Evolutionary conservation across 1,140 invertebrate species (phyloP), one percentile per base, ranked within the genome.

Genomic region (Bathynomus jamesi): DNA sequence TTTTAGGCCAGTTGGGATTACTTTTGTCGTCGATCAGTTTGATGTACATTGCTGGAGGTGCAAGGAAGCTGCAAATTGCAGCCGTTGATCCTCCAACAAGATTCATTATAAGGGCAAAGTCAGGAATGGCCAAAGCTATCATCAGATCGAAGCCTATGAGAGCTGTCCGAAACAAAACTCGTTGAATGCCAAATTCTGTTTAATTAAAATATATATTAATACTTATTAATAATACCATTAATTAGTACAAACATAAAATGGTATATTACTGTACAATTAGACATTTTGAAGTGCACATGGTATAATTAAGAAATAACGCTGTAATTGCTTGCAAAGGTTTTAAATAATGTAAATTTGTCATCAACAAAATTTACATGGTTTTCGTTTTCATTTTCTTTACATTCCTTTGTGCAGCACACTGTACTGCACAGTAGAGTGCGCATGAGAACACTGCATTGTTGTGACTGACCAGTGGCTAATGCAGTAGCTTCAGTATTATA

Each of bases 61-160:
- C 85, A 21, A 97, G 85, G 73, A 94, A 94, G 2, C 88, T 88
- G 69, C 93, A 88, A 4, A 95, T 80, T 0, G 91, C 91, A 0
- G 91, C 90, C 0, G 91, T 93, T 0, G 95, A 86, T 0, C 90
- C 90, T n/a, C 93, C 93, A 4, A 96, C 88, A 3, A 96, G 82
- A 28, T 92, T 87, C 87, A 96, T 90, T 3, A 96, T 88, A 17
- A 93, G 84, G 74, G 95, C 93, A 80, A 96, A 96, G 74, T 89
- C 85, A 0, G 94, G 94, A 1, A 96, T 87, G 3, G 89, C 87
- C 82, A 93, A 90, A 0, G 88, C 92, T 4, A 95, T 83, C 25
- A 92, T 87, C 4, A 95, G 86, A 0, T 89, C 88, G 0, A 90
- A 73, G 0, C 87, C 83, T 10, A 94, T 85, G 0, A 95, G 82